phyloP scores from a whole-genome alignment of 2,797 vertebrate genomes.

The Poeciliopsis infans region DNA sequence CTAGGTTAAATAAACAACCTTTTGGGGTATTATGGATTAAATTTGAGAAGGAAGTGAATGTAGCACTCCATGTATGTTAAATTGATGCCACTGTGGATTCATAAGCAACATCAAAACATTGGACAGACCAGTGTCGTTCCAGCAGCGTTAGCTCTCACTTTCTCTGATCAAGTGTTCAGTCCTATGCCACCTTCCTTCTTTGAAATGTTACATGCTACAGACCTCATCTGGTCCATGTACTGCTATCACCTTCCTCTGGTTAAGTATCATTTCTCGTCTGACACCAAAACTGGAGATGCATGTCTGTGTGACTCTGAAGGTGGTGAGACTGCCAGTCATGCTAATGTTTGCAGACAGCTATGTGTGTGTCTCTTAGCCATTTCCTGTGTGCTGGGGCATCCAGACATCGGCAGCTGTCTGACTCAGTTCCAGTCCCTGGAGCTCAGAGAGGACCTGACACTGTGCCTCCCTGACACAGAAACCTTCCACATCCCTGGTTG shows the following conservation, averaged over 20 bases:
- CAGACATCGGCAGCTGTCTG: constrained; percentile 78
- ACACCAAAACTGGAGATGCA: constrained; percentile 50
- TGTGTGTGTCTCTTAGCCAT: constrained; percentile 71
- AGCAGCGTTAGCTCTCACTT: background rate
- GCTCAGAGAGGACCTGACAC: constrained; percentile 68
- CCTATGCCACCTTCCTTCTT: background rate
- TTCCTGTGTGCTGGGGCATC: constrained; percentile 68
- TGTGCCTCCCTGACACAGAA: constrained; percentile 65
- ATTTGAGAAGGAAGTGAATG: background rate
- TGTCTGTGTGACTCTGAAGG: constrained; percentile 57
- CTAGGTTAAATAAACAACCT: background rate
- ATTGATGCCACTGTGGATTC: background rate
- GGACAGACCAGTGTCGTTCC: background rate
- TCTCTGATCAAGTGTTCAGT: background rate
- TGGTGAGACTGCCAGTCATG: constrained; percentile 69
- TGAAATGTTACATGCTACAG: constrained; percentile 12
- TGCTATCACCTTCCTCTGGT: constrained; percentile 40
- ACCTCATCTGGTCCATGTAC: constrained; percentile 1
- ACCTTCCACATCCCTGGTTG: constrained; percentile 23
- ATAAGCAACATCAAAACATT: background rate
- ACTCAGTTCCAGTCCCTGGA: constrained; percentile 67
- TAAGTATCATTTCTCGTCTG: constrained; percentile 59
- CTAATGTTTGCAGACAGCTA: constrained; percentile 74
- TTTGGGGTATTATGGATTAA: background rate
- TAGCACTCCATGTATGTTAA: background rate